These are phyloP conservation scores for Hycleus cichorii DNA, from an alignment of 1,140 invertebrate genomes.

Conservation along the genomic window DNA sequence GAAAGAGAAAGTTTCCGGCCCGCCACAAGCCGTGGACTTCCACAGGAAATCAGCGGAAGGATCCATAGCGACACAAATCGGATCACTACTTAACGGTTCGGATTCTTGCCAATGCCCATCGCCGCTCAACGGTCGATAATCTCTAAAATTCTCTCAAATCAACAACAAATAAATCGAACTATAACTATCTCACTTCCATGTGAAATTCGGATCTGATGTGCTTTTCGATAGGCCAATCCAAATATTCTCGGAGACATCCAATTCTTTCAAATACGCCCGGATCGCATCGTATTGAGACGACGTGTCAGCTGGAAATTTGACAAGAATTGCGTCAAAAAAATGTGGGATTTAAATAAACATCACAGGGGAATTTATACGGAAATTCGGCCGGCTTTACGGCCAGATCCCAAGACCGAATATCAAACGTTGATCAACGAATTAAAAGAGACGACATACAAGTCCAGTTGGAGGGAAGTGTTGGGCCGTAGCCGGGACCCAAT, in stretches of 20 bases:
- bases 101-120: slow-evolving; percentile 60
- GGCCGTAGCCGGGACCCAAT: no score
- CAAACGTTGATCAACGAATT: no score
- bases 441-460: no score
- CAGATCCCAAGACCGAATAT: no score
- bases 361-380: neutral
- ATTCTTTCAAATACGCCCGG: slow-evolving; percentile 61
- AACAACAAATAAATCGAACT: slow-evolving; percentile 21
- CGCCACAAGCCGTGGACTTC: slow-evolving; percentile 60
- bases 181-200: slow-evolving; percentile 57
- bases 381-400: no score
- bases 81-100: slow-evolving; percentile 26
- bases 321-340: neutral
- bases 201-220: slow-evolving; percentile 56
- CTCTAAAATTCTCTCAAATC: slow-evolving; percentile 17
- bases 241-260: slow-evolving; percentile 62
- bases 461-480: no score
- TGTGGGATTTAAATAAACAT: neutral
- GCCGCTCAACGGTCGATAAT: slow-evolving; percentile 47
- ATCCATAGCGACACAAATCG: slow-evolving; percentile 59
- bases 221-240: slow-evolving; percentile 67
- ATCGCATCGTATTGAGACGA: slow-evolving; percentile 65
- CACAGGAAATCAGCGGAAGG: slow-evolving; percentile 63
- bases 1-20: slow-evolving; percentile 64
- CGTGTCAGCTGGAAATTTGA: slow-evolving; percentile 59